A percentile compares a stretch with the other conserved stretches of the same genome.
phyloP scores from a whole-genome alignment of 2,888 invertebrate genomes.

The Drosophila limbata region DNA sequence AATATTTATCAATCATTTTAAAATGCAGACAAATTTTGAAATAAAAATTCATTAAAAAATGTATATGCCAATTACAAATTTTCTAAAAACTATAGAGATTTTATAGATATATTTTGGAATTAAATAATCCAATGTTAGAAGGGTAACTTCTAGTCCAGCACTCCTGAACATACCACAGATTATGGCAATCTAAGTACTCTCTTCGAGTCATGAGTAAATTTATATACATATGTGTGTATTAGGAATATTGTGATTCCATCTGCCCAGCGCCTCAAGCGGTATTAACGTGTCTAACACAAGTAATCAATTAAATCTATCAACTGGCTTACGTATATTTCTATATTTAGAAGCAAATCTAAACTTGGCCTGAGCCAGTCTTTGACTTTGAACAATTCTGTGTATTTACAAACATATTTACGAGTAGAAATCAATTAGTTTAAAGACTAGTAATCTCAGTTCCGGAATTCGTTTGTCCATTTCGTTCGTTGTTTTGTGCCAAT shows the following conservation, averaged over 20 bases:
- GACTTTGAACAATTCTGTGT: neutral
- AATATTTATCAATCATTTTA: too few species aligned
- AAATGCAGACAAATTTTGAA: too few species aligned
- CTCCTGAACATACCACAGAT: neutral
- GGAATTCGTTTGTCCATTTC: conserved; percentile 45
- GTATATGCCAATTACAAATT: too few species aligned
- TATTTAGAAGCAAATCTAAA: conserved; percentile 34
- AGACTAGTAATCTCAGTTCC: conserved; percentile 79
- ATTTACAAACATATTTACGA: conserved; percentile 11
- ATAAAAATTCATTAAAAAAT: too few species aligned
- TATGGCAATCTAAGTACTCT: neutral
- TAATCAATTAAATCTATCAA: conserved; percentile 13
- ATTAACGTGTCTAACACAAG: conserved; percentile 16
- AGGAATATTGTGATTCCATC: neutral
- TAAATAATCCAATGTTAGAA: too few species aligned
- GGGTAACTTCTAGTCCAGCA: neutral
- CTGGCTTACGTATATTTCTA: conserved; percentile 29
- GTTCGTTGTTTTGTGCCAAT: conserved; percentile 53
- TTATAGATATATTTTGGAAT: too few species aligned
- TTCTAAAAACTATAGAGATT: too few species aligned
- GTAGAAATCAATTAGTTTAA: conserved; percentile 30
- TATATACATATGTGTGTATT: too few species aligned
- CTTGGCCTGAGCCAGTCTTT: neutral
- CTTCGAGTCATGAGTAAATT: neutral
- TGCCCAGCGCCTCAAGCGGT: conserved; percentile 3